These are phyloP conservation scores for Diplolepis rosae DNA, from an alignment of 2,888 invertebrate species.

Conservation along the genomic window DNA sequence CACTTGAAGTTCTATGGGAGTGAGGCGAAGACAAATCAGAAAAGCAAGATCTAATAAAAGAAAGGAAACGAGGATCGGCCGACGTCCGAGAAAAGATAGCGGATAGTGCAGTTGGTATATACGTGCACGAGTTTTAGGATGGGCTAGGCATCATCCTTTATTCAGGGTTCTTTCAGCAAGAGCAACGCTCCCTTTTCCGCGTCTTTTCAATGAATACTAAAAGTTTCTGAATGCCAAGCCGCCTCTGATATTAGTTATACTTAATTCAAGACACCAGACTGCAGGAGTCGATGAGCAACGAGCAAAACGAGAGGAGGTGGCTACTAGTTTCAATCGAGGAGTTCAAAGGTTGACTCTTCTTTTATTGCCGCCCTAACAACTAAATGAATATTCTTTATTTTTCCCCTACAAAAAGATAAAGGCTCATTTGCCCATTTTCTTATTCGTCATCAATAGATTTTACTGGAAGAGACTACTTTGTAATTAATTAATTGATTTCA, in stretches of 20 bases:
- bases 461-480: too few species aligned
- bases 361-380: conserved; percentile 56
- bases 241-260: conserved; percentile 70
- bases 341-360: conserved; percentile 53
- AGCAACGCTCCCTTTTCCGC: conserved; percentile 49
- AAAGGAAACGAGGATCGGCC: conserved; percentile 34
- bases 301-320: conserved; percentile 38
- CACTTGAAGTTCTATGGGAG: conserved; percentile 1
- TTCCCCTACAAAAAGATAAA: too few species aligned
- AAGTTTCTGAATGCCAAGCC: conserved; percentile 67
- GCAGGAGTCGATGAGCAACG: conserved; percentile 57
- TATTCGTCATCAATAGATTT: too few species aligned
- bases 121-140: conserved; percentile 40
- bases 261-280: conserved; percentile 68
- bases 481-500: too few species aligned
- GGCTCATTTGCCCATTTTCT: too few species aligned
- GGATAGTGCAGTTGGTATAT: conserved; percentile 43
- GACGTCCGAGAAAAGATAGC: conserved; percentile 40
- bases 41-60: conserved; percentile 36
- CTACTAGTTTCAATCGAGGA: conserved; percentile 31
- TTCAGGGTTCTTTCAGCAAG: conserved; percentile 56
- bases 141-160: conserved; percentile 54
- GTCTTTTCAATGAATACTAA: conserved; percentile 70
- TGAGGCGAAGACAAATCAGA: conserved; percentile 27
- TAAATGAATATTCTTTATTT: conserved; percentile 57